Evolutionary conservation across 1,140 invertebrate genomes (phyloP).

Genomic region (Lethrus apterus): DNA sequence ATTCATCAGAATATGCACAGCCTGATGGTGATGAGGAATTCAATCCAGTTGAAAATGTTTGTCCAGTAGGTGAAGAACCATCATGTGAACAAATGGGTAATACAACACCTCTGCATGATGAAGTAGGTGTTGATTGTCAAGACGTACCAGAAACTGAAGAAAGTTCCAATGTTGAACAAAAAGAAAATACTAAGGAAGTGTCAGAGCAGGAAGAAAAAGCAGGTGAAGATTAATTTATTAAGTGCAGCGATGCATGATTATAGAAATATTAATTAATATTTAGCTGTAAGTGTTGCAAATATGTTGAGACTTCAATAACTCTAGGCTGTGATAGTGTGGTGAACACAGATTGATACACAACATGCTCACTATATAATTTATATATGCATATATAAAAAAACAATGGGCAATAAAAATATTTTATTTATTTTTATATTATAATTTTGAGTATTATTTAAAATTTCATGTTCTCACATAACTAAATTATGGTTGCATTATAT

Average conservation of each 20-base stretch:
- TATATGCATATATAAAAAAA: slow-evolving; percentile 6
- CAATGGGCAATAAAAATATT: slow-evolving; percentile 15
- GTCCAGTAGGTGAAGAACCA: neutral
- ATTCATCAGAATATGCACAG: slow-evolving; percentile 4
- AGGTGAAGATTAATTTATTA: slow-evolving; percentile 4
- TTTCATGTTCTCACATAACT: neutral
- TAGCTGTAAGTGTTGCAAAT: slow-evolving; percentile 22
- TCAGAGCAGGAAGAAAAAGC: slow-evolving; percentile 1
- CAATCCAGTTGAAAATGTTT: slow-evolving; percentile 10
- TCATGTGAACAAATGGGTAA: slow-evolving; percentile 18
- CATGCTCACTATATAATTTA: slow-evolving; percentile 2
- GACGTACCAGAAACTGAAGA: neutral
- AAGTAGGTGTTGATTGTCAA: slow-evolving; percentile 12
- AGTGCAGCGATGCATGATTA: too few relatives aligned
- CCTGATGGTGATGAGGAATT: neutral
- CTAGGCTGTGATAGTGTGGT: slow-evolving; percentile 35
- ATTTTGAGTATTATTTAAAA: slow-evolving; percentile 11
- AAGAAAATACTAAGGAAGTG: neutral
- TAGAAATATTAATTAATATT: slow-evolving; percentile 8
- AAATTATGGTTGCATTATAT: too few relatives aligned
- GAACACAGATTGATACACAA: slow-evolving; percentile 26
- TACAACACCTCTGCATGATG: slow-evolving; percentile 22
- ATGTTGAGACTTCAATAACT: slow-evolving; percentile 11
- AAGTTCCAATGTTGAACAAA: neutral
- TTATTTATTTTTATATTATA: slow-evolving; percentile 9